phyloP scores from a whole-genome alignment of 2,797 vertebrate genomes.

The Nothura maculosa region DNA sequence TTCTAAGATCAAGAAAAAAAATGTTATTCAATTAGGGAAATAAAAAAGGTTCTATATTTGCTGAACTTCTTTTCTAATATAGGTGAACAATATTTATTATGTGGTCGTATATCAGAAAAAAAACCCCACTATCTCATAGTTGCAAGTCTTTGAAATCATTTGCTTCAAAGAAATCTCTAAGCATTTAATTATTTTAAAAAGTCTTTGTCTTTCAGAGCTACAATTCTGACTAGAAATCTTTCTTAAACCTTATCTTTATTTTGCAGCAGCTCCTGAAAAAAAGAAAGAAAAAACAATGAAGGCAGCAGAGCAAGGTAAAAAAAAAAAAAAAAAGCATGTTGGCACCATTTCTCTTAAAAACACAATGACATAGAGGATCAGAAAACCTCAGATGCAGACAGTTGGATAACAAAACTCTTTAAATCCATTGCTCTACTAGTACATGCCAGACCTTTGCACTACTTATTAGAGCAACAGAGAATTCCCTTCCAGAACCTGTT shows the following conservation, averaged over 20 bases:
- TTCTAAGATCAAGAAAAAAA: neutral
- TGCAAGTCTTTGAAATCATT: conserved; percentile 8
- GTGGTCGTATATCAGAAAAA: neutral
- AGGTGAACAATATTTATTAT: neutral
- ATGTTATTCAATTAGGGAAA: neutral
- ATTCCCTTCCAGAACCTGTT: neutral
- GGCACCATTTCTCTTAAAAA: conserved; percentile 64
- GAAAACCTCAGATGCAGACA: conserved; percentile 42
- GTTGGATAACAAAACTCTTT: conserved; percentile 47
- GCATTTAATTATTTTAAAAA: neutral
- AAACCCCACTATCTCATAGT: neutral
- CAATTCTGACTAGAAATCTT: conserved; percentile 16
- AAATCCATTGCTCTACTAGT: neutral
- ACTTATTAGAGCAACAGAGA: neutral
- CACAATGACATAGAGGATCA: neutral
- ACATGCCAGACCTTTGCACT: neutral
- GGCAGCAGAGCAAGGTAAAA: conserved; percentile 83
- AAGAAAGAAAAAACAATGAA: conserved; percentile 81
- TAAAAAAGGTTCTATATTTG: neutral
- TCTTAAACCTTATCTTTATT: conserved; percentile 68
- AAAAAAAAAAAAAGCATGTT: conserved; percentile 22
- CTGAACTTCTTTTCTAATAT: neutral
- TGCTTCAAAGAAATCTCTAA: conserved; percentile 5
- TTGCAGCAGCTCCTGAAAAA: conserved; percentile 76
- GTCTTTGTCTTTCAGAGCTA: neutral